A percentile compares a stretch with the other conserved stretches of the same genome.
These are phyloP conservation scores for Lysiphlebus fabarum DNA, from an alignment of 1,140 invertebrate genomes.

Conservation along the genomic window DNA sequence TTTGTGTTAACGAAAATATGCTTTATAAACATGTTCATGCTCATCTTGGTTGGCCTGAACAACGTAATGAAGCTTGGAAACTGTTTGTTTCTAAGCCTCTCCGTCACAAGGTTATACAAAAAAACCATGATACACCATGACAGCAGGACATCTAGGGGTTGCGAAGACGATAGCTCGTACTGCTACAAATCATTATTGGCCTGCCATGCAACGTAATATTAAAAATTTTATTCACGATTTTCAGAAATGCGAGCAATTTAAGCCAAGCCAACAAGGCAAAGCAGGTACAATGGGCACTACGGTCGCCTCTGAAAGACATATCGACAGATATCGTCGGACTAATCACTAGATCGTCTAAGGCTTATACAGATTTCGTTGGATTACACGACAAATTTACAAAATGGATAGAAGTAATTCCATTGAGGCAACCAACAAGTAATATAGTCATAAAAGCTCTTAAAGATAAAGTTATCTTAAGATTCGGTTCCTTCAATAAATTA, in stretches of 20 bases:
- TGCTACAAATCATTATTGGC: slow-evolving; percentile 28
- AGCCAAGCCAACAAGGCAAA: background rate
- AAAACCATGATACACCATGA: slow-evolving; percentile 21
- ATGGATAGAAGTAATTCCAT: slow-evolving; percentile 1
- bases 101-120: background rate
- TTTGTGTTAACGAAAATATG: too few species aligned
- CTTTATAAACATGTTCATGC: too few species aligned
- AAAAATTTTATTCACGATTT: slow-evolving; percentile 20
- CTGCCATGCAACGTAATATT: slow-evolving; percentile 28
- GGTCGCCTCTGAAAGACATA: background rate
- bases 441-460: background rate
- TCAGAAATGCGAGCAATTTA: background rate
- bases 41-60: too few species aligned
- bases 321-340: slow-evolving; percentile 10
- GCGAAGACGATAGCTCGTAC: slow-evolving; percentile 26
- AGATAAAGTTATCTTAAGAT: background rate
- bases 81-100: too few species aligned
- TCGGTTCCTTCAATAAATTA: background rate
- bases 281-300: slow-evolving; percentile 10
- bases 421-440: background rate
- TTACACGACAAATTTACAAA: slow-evolving; percentile 19
- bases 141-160: slow-evolving; percentile 28
- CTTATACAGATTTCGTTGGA: background rate
- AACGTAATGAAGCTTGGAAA: too few species aligned
- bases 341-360: background rate